Base-by-base conservation (phyloP, 2,113 vertebrate genomes). In the Channa argus region DNA sequence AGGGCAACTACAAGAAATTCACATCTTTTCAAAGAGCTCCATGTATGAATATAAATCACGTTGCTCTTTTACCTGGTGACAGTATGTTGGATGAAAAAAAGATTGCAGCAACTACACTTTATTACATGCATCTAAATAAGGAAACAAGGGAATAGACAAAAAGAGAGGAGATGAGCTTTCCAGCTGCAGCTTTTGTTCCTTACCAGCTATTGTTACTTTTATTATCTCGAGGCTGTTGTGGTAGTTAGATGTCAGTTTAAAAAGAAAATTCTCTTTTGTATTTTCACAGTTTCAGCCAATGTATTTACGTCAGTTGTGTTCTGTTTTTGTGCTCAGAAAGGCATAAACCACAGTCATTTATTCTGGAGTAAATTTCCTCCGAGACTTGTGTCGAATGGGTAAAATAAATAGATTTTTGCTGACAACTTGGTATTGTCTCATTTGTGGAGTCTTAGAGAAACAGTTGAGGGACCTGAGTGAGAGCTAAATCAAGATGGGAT, bases 341-440 rank as follows among this genome's bases (percentile, higher is more conserved):
- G 79, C 77, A 71, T 73, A 71, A 86, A 86, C 45, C 69, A 59
- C 43, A 84, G 79, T 66, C 89, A 80, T 71, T 86, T 84, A 80
- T 70, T 66, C 49, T 49, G 61, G 60, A 76, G 71, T 68, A 83
- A 78, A 88, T 90, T 80, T 85, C 88, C 85, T 79, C 76, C 10
- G 87, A 89, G 80, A 92, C 72, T 0, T 38, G 55, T 54, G 50
- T 13, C 54, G 73, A 86, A 72, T 56, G 70, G 38, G 53, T 37
- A 65, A 65, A 89, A 59, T 70, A 77, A 80, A 88, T 84, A 82
- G 74, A 84, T 81, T 80, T 79, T 84, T 85, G 65, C 75, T 79
- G 64, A 80, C 67, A 72, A 74, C 74, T 24, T 63, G 74, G 64
- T 77, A 71, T 91, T 89, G 89, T 83, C 70, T 80, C 68, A 85